Percentiles rank a stretch among this genome's conserved stretches.
phyloP scores from a whole-genome alignment of 2,888 invertebrate genomes.

The Antheraea assamensis region DNA sequence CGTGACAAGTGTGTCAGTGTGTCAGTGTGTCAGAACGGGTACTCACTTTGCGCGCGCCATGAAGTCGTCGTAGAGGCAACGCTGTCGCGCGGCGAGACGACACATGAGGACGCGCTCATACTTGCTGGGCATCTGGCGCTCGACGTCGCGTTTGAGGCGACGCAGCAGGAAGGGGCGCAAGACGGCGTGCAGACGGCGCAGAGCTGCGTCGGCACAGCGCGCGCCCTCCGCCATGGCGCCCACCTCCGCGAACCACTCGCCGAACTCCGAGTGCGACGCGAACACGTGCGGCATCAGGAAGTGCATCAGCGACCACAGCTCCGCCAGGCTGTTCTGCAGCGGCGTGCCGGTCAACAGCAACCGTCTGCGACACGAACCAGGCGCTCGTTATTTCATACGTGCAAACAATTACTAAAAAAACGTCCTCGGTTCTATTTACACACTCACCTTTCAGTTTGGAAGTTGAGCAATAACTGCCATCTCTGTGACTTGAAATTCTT shows the following conservation, averaged over 20 bases:
- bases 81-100: constrained; percentile 96
- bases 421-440: neutral
- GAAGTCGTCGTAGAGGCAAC: constrained; percentile 99
- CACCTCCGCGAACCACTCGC: constrained; percentile 99
- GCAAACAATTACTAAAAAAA: neutral
- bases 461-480: constrained; percentile 98
- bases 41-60: constrained; percentile 97
- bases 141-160: constrained; percentile 96
- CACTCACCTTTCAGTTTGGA: constrained; percentile 92
- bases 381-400: neutral
- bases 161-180: constrained; percentile 96
- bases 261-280: constrained; percentile 97
- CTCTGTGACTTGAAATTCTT: constrained; percentile 99
- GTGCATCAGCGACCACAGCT: constrained; percentile 99
- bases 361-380: constrained; percentile 82
- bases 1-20: too few relatives aligned
- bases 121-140: constrained; percentile 97
- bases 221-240: constrained; percentile 78
- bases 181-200: constrained; percentile 80
- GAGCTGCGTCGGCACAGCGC: constrained; percentile 59
- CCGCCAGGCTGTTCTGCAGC: constrained; percentile 97
- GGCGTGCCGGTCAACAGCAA: constrained; percentile 97
- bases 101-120: constrained; percentile 98
- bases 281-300: constrained; percentile 99
- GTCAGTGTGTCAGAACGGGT: too few relatives aligned